Evolutionary conservation across 2,797 vertebrate genomes (phyloP), one percentile per base, ranked within the genome.

Genomic region (Sitta carolinensis): DNA sequence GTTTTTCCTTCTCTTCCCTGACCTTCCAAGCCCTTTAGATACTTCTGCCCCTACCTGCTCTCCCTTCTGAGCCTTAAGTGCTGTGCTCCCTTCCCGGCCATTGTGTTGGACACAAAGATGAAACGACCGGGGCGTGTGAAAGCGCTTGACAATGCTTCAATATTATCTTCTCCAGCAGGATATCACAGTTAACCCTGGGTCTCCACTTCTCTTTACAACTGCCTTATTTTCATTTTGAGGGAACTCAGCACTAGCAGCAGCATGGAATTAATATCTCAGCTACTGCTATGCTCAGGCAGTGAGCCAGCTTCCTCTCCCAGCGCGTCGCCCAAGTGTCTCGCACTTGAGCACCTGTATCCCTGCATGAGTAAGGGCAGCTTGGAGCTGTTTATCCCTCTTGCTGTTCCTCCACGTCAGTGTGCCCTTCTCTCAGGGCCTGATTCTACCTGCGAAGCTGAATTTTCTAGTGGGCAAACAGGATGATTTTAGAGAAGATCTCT

Each of bases 271-370:
- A 50, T 72, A 62, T 36, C 81, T 87, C 69, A 42, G 82, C 84
- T 68, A 54, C 68, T 89, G 76, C 62, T 43, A 9, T 1, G 30
- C 14, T 5, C 43, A 36, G 79, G 82, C 66, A 69, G 54, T 62
- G 77, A 42, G 77, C 58, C 45, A 36, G 70, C 27, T 36, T 52
- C 74, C 74, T 77, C 57, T 67, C 57, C 27, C 68, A n/a, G 11
- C 0, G 0, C 0, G 0, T 7, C 0, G 1, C 64, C 32, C 1
- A 14, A 62, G n/a, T 1, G 66, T 62, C 91, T 93, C 7, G 0
- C 76, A 11, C 59, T 48, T 21, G 68, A 68, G 36, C 79, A 40
- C 73, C 79, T 45, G 51, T 22, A 74, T 55, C 64, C 17, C 64
- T 30, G 58, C n/a, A 2, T 7, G 58, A 51, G 15, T 16, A 43